Evolutionary conservation across 2,888 invertebrate species (phyloP), one percentile per base, ranked within the genome.

Genomic region (Macrophya alboannulata): DNA sequence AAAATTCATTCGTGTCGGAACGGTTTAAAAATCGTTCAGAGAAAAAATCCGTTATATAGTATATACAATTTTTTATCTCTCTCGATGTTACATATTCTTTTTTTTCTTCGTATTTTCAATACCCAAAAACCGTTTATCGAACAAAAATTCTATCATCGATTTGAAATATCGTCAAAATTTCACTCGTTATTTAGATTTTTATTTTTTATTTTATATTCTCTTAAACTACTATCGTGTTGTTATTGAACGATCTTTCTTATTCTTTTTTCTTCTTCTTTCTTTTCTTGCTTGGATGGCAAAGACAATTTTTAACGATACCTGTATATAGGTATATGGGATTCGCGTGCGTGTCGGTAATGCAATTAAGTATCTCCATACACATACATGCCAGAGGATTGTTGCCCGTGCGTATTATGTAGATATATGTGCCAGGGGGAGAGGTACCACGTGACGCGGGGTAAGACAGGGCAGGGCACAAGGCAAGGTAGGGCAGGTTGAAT

Each of bases 351-450:
- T 71, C 71, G 17, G 40, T 71, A 71, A 71, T 37, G 71, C 40
- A 71, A 71, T 71, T 71, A 71, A 71, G 71, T 9, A 17, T 71
- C 25, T 62, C 48, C 31, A 31, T 4, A 10, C 4, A 25, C 21
- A 62, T 25, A 62, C 62, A 62, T 62, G 25, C 62, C 12, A 37
- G 71, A 71, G n/a, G 40, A 71, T 71, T 71, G 71, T 62, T 62
- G 21, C 71, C 71, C 71, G 21, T 37, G 2, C 40, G 37, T 37
- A 2, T 3, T 31, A 31, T 31, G 31, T 17, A 21, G 21, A 51
- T 3, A 43, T 25, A 17, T 31, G 17, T 68, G 37, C 68, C 68
- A 5, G 4, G 15, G 1, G 65, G 59, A 0, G 8, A 10, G 17
- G 4, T 68, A 31, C 68, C 68, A 68, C 37, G 68, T 68, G 65